Base-by-base conservation (phyloP, 2,797 vertebrate species). In the Gadopsis bispinosus region DNA sequence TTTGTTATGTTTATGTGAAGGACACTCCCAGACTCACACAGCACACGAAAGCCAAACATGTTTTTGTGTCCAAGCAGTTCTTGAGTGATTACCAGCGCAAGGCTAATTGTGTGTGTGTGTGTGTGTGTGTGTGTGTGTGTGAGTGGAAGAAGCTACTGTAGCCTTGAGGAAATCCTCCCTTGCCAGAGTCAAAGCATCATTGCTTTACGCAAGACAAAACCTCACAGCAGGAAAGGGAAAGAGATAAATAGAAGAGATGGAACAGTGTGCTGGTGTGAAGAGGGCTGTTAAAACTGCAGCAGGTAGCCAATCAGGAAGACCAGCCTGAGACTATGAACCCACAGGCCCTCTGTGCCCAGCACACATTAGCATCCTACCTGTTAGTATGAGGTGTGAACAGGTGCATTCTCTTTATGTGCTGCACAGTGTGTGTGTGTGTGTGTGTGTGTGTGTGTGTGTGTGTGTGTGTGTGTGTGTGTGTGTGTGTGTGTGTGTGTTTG, bases 141-240 rank as follows among this genome's bases (percentile, higher is more conserved):
- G 81, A 64, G 71, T 87, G 88, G 86, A 92, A 93, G 92, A 88
- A 84, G 90, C 82, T 68, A 85, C 87, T 61, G 81, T 79, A 79
- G 89, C 87, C 87, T 84, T 87, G 88, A 94, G 93, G 93, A 95
- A 94, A 94, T 94, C 93, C 93, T 93, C 88, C 80, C 88, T 74
- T 1, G 56, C 76, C 81, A 77, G 85, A 94, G 91, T 92, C 93
- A 94, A 93, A 92, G 91, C 91, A 93, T 90, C 88, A 70, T 59
- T 54, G 83, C 77, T 83, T 83, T 73, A 75, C 66, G 29, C 77
- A 80, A 87, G 91, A 91, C 88, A 88, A 91, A 92, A 87, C 77
- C 47, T 45, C 87, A 62, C 77, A 77, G 84, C 93, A 93, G 94
- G 93, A 95, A 95, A 77, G 79, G 89, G 92, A 93, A 94, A 88